These are phyloP conservation scores for Eupithecia exiguata DNA, from an alignment of 2,888 invertebrate genomes.

Conservation along the genomic window DNA sequence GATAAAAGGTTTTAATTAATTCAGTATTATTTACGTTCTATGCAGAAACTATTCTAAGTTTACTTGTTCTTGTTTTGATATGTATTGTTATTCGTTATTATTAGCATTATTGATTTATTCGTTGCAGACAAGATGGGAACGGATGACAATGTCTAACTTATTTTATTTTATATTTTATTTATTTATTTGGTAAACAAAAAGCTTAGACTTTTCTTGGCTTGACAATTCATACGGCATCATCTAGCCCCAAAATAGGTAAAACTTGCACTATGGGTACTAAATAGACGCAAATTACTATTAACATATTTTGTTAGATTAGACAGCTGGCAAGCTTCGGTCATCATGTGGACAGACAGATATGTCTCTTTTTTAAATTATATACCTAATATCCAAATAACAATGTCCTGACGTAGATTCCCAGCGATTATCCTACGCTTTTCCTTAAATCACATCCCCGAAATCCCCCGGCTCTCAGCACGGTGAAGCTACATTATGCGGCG, in stretches of 20 bases:
- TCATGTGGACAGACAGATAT: not conserved
- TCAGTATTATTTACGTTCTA: too few relatives aligned
- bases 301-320: not conserved
- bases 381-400: not conserved
- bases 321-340: not conserved
- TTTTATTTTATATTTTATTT: too few relatives aligned
- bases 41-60: too few relatives aligned
- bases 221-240: not conserved
- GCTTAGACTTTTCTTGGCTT: too few relatives aligned
- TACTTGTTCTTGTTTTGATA: too few relatives aligned
- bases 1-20: too few relatives aligned
- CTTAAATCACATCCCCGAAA: constrained; percentile 1
- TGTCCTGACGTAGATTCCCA: not conserved
- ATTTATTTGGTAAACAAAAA: too few relatives aligned
- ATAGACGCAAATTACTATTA: not conserved
- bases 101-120: too few relatives aligned
- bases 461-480: not conserved
- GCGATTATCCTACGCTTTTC: not conserved
- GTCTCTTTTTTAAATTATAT: not conserved
- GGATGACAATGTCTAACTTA: too few relatives aligned
- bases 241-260: not conserved
- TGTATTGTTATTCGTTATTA: too few relatives aligned
- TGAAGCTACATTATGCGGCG: constrained; percentile 18
- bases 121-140: too few relatives aligned
- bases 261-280: not conserved